Evolutionary conservation across 2,888 invertebrate genomes (phyloP).

Genomic region (Tinea pellionella): DNA sequence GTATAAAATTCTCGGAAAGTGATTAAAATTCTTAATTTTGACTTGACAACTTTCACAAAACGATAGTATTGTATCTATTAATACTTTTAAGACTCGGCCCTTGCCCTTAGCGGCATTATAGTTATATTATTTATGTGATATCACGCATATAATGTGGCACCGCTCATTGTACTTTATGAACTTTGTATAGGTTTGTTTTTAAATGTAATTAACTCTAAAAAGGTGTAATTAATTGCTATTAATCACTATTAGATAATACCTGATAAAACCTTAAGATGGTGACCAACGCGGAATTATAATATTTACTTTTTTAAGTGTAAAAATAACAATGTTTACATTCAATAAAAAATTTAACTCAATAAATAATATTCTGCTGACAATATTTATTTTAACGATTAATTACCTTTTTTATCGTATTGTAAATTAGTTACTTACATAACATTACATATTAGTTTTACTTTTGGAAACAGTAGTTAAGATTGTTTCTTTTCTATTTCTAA

Average conservation of each 20-base stretch:
- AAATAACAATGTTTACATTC: not conserved
- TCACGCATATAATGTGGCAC: not conserved
- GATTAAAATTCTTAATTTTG: constrained; percentile 48
- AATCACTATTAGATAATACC: not conserved
- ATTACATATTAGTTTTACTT: no score
- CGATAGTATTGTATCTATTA: constrained; percentile 52
- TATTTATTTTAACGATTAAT: no score
- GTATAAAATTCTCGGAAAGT: constrained; percentile 68
- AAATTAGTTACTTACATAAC: no score
- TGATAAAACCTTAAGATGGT: not conserved
- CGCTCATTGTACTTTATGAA: not conserved
- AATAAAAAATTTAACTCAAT: not conserved
- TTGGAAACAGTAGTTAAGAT: no score
- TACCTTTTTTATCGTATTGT: no score
- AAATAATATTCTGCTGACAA: no score
- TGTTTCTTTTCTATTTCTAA: no score
- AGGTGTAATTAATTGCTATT: not conserved
- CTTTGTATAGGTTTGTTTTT: not conserved
- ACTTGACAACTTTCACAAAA: constrained; percentile 64
- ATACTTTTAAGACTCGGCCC: constrained; percentile 32
- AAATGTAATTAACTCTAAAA: not conserved
- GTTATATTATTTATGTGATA: not conserved
- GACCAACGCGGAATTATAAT: not conserved
- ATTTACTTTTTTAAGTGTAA: not conserved
- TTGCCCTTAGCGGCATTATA: constrained; percentile 15